phyloP scores from a whole-genome alignment of 1,140 invertebrate species.

The Euglossa dilemma region DNA sequence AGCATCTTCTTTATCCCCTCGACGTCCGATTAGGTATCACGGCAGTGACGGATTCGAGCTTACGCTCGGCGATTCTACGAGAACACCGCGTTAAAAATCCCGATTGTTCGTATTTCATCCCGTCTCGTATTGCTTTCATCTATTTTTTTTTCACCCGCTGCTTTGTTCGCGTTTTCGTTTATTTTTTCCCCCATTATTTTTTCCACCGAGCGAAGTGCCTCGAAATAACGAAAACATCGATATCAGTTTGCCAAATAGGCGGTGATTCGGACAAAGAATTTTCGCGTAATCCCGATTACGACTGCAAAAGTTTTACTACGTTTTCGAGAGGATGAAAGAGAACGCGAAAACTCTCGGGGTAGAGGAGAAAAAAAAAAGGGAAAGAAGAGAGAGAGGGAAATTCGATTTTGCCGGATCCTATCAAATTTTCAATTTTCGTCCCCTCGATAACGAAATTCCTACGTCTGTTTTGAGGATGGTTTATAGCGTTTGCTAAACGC shows the following conservation, averaged over 20 bases:
- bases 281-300: background rate
- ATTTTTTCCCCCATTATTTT: too few species aligned
- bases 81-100: background rate
- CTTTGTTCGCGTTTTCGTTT: too few species aligned
- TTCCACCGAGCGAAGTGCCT: too few species aligned
- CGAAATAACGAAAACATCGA: too few species aligned
- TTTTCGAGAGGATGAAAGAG: background rate
- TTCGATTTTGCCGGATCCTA: background rate
- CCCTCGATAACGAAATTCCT: conserved; percentile 3
- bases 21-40: conserved; percentile 54
- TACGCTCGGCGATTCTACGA: conserved; percentile 12
- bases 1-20: conserved; percentile 58
- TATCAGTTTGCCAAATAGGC: too few species aligned
- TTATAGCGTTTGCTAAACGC: conserved; percentile 65
- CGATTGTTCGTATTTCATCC: too few species aligned
- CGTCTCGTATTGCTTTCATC: too few species aligned
- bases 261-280: background rate
- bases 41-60: conserved; percentile 56
- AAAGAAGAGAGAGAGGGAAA: background rate
- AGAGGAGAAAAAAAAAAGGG: too few species aligned
- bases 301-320: background rate
- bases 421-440: conserved; percentile 2
- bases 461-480: conserved; percentile 48
- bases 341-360: too few species aligned
- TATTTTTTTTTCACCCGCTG: too few species aligned